Evolutionary conservation across 2,113 vertebrate genomes (phyloP), one percentile per base, ranked within the genome.

Genomic region (Urocynchramus pylzowi): DNA sequence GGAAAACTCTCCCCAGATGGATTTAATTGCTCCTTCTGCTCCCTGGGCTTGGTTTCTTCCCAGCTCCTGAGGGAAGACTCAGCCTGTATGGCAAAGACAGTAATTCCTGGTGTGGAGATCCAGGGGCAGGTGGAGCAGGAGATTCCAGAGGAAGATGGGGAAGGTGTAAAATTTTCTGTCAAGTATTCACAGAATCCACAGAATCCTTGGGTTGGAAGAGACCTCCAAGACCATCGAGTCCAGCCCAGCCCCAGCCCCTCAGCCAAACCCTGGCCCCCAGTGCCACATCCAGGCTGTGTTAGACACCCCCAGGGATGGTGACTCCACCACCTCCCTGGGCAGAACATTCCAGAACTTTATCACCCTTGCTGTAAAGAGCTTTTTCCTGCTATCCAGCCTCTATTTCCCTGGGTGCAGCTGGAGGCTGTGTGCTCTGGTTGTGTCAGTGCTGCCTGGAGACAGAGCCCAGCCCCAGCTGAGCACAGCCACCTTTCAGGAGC

Each of bases 1-100:
- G 85, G 90, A 91, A 93, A 95, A 82, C 82, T 75, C 88, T 93
- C 80, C 89, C 65, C 97, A 98, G 97, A 97, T 97, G 95, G 28
- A 90, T 95, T 35, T 94, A 81, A 95, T 97, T 97, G 93, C 96
- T 97, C 54, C 93, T 93, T 91, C 84, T 63, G 50, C 76, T 78
- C 88, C 27, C 3, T 45, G 69, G 39, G 20, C 44, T 90, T 42
- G 18, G 42, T 81, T 84, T 68, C 70, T 94, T 90, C 87, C 87
- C 86, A 87, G 27, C 45, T 85, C 74, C 75, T 41, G 33, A 75
- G 78, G 65, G 59, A 69, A 73, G 28, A 8, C 85, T 82, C 23
- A 13, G 86, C 41, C 54, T 89, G 57, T 11, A 3, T 73, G 45
- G n/a, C 11, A 8, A 75, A 57, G 54, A 8, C 6, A 60, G 26